These are phyloP conservation scores for Gymnoscopelus braueri DNA, from an alignment of 2,797 vertebrate genomes.

Conservation along the genomic window DNA sequence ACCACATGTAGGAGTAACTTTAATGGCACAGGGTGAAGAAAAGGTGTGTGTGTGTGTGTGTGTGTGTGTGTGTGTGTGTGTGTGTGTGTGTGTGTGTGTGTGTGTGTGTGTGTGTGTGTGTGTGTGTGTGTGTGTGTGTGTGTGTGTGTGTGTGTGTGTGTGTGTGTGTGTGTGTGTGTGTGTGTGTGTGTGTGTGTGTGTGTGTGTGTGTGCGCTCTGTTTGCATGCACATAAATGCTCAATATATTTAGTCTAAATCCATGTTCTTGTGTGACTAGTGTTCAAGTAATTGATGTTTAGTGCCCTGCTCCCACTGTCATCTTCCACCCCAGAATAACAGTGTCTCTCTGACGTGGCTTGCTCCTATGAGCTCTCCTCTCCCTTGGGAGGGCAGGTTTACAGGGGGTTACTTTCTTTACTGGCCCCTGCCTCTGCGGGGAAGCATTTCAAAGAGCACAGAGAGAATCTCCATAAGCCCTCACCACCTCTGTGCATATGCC, in stretches of 20 bases:
- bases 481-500: constrained; percentile 9
- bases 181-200: background rate
- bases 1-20: constrained; percentile 31
- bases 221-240: background rate
- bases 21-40: constrained; percentile 4
- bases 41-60: background rate
- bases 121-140: background rate
- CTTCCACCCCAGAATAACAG: background rate
- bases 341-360: constrained; percentile 5
- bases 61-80: background rate
- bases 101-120: background rate
- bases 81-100: background rate
- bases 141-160: background rate
- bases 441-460: constrained; percentile 42
- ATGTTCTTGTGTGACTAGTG: background rate
- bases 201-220: background rate
- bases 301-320: background rate
- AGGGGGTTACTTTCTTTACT: constrained; percentile 1
- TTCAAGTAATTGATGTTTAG: background rate
- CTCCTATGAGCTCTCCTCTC: background rate
- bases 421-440: constrained; percentile 13
- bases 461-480: constrained; percentile 35
- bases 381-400: constrained; percentile 6
- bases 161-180: background rate
- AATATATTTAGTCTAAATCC: too few species aligned